Conservation (phyloP, 2,113 vertebrate species). For the Neolamprologus toae region DNA sequence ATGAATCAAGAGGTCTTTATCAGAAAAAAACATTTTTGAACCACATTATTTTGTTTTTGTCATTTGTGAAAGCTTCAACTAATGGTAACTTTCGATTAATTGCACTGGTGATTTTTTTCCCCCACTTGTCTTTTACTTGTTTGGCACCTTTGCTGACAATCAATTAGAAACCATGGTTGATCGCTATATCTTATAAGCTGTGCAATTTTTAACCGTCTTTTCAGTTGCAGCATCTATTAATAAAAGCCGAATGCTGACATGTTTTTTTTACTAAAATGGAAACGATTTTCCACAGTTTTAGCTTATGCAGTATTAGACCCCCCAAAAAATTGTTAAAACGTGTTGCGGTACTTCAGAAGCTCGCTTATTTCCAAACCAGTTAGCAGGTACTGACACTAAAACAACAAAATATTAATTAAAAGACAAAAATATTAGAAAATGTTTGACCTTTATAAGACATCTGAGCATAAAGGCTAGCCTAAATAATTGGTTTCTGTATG, state of each 20-base stretch:
- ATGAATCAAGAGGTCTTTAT: not conserved
- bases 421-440: not conserved
- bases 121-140: not conserved
- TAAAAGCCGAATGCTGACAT: not conserved
- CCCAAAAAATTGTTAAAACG: not conserved
- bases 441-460: not conserved
- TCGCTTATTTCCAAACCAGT: not conserved
- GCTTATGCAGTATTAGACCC: not conserved
- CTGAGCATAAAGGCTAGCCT: not conserved
- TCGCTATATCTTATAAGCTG: not conserved
- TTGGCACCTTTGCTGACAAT: not conserved
- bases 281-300: not conserved
- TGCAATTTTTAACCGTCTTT: not conserved
- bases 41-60: not conserved
- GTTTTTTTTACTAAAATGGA: fast-evolving
- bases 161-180: not conserved
- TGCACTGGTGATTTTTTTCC: not conserved
- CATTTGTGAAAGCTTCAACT: not conserved
- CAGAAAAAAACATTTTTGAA: not conserved
- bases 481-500: not conserved
- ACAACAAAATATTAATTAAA: not conserved
- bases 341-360: not conserved
- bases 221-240: not conserved
- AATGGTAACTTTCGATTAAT: not conserved
- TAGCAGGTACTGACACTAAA: not conserved